These are phyloP conservation scores for Dolichallabes microphthalmus DNA, from an alignment of 2,113 vertebrate genomes.

Conservation along the genomic window DNA sequence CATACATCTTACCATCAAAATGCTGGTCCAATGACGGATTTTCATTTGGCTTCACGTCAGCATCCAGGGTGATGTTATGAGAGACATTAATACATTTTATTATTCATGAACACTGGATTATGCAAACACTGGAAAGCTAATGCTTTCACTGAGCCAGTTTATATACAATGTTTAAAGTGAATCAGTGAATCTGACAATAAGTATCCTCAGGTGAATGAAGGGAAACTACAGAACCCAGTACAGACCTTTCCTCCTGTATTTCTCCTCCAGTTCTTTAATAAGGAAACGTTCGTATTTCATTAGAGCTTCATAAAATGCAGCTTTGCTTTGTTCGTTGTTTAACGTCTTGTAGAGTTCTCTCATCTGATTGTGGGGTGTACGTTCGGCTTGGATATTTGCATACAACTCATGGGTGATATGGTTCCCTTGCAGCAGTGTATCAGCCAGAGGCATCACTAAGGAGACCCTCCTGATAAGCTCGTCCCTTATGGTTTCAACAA, in stretches of 20 bases:
- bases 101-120: no score
- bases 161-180: neutral
- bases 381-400: neutral
- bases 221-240: neutral
- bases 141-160: no score
- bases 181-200: neutral
- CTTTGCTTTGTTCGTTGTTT: neutral
- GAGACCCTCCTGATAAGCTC: neutral
- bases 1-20: no score
- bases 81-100: no score
- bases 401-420: neutral
- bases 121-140: no score
- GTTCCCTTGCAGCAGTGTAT: neutral
- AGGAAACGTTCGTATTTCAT: fast-evolving
- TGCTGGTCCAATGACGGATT: no score
- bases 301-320: neutral
- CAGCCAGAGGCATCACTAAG: conserved; percentile 2
- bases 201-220: neutral
- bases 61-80: no score
- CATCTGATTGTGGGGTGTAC: fast-evolving
- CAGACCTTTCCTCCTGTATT: neutral
- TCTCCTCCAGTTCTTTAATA: neutral
- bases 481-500: neutral
- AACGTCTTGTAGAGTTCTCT: neutral
- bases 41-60: no score